phyloP scores from a whole-genome alignment of 2,888 invertebrate species.

The Nephrotoma appendiculata region DNA sequence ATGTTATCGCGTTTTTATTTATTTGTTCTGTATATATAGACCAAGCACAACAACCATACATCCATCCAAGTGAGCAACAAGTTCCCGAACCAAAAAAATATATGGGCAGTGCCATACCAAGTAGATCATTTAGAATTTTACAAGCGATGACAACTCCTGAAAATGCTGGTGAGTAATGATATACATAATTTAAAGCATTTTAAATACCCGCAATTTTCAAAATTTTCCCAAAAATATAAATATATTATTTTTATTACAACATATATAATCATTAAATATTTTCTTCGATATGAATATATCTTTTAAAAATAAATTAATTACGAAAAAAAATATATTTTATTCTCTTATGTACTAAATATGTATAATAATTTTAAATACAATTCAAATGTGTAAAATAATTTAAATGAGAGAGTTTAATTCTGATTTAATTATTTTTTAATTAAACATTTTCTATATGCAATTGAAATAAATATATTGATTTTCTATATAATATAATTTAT shows the following conservation, averaged over 20 bases:
- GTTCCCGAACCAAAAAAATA: conserved; percentile 56
- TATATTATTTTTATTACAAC: neutral
- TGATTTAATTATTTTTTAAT: neutral
- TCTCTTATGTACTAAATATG: neutral
- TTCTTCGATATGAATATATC: neutral
- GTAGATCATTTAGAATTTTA: conserved; percentile 62
- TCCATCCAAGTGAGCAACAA: conserved; percentile 53
- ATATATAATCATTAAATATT: neutral
- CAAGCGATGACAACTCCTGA: conserved; percentile 65
- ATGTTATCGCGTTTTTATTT: neutral
- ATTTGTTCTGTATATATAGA: conserved; percentile 16
- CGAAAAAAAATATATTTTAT: neutral
- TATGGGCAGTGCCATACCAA: conserved; percentile 65
- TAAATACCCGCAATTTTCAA: neutral
- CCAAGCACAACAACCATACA: conserved; percentile 25
- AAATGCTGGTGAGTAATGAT: conserved; percentile 40
- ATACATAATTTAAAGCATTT: neutral
- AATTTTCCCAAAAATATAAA: neutral
- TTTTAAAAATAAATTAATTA: neutral
- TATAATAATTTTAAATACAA: neutral
- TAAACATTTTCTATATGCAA: neutral
- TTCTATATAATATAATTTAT: neutral
- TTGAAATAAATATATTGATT: neutral
- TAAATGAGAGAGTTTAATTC: neutral
- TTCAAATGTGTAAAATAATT: neutral